Evolutionary conservation across 2,888 invertebrate species (phyloP), one percentile per base, ranked within the genome.

Genomic region (Orthosia incerta): DNA sequence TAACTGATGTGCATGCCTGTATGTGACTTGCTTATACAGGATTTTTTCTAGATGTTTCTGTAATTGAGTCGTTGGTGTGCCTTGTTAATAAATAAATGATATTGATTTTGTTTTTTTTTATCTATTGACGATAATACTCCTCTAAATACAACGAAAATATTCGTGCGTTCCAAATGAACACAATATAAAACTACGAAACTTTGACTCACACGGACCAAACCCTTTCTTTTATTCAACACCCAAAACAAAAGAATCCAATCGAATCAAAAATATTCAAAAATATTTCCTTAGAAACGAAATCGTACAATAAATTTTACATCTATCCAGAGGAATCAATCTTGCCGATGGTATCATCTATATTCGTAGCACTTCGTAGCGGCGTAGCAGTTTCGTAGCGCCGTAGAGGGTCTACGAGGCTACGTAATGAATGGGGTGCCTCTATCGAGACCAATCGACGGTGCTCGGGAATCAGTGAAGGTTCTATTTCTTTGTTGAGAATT

Each of bases 391-490:
- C 84, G 86, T 79, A 83, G 83, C 79, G 63, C 50, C 70, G 85
- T 83, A 81, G 81, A 81, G 81, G 75, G 77, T 83, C 86, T 86
- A 74, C 76, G 23, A 62, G 61, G 57, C 68, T 51, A 80, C 81
- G 86, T 81, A 86, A 87, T 86, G 87, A 86, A 87, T 86, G 78
- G 85, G 81, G 81, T 75, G 78, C 78, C 80, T 85, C 79, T 78
- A 83, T 81, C 79, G 75, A 85, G 72, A 81, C 83, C 87, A 83
- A 87, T 86, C 74, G 86, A 83, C 86, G 71, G 74, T 72, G 76
- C 86, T 86, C 69, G 60, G 67, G 71, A 79, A 86, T 84, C 79
- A 74, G 78, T 74, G 57, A 70, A 82, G 76, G 76, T 86, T 84
- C 84, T 64, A 86, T 86, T 86, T 86, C 84, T 86, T 84, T 86